phyloP scores from a whole-genome alignment of 1,140 invertebrate genomes.

The Atopsyche davidsoni region DNA sequence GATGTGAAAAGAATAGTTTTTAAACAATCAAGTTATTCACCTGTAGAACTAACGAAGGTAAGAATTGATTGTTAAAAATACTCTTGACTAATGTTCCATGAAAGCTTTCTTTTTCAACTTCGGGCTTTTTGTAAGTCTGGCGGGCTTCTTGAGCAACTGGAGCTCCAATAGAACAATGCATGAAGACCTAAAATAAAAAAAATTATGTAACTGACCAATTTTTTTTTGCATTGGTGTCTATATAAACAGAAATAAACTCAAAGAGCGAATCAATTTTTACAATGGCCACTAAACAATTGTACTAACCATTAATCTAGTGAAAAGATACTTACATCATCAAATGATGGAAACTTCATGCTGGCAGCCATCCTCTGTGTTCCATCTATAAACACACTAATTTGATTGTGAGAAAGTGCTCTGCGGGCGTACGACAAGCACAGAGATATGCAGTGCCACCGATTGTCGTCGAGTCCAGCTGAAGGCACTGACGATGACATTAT shows the following conservation, averaged over 20 bases:
- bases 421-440: conserved; percentile 53
- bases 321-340: conserved; percentile 48
- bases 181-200: conserved; percentile 41
- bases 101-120: conserved; percentile 30
- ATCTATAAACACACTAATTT: conserved; percentile 57
- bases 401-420: conserved; percentile 57
- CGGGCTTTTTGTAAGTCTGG: conserved; percentile 21
- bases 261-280: too few relatives aligned
- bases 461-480: conserved; percentile 49
- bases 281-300: too few relatives aligned
- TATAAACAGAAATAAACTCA: background rate
- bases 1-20: too few relatives aligned
- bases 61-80: conserved; percentile 28
- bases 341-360: conserved; percentile 53
- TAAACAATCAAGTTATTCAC: conserved; percentile 35
- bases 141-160: conserved; percentile 28
- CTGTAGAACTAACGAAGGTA: conserved; percentile 31
- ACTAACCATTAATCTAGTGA: too few relatives aligned
- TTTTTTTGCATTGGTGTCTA: background rate
- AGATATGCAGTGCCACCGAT: conserved; percentile 56
- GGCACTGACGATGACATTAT: conserved; percentile 49
- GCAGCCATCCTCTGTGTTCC: conserved; percentile 50
- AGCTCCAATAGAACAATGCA: conserved; percentile 47
- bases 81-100: conserved; percentile 28
- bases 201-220: background rate